A percentile compares a stretch with the other conserved stretches of the same genome.
These are phyloP conservation scores for Apotomis capreana DNA, from an alignment of 2,888 invertebrate species.

Conservation along the genomic window DNA sequence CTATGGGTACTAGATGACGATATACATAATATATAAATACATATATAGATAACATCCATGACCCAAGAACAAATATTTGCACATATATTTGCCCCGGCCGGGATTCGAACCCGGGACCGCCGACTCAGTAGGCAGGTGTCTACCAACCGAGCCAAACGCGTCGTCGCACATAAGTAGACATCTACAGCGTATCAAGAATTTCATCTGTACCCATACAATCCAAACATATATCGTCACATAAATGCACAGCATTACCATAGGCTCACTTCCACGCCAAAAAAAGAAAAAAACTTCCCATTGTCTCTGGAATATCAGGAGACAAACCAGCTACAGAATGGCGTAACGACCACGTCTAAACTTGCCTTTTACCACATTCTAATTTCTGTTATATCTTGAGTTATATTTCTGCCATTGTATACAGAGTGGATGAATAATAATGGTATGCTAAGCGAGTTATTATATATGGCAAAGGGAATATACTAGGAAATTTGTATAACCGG, in stretches of 20 bases:
- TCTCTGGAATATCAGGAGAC: slow-evolving; percentile 8
- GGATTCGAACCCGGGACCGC: too few relatives aligned
- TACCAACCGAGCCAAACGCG: too few relatives aligned
- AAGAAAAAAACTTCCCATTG: slow-evolving; percentile 20
- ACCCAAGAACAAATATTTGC: too few relatives aligned
- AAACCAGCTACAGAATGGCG: not conserved
- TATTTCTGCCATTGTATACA: slow-evolving; percentile 32
- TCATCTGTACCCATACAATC: not conserved
- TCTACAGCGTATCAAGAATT: not conserved
- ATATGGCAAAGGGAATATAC: slow-evolving; percentile 2
- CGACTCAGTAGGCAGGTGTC: too few relatives aligned
- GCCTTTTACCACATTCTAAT: not conserved
- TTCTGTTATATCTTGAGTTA: not conserved
- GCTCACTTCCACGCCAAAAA: not conserved
- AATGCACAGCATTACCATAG: slow-evolving; percentile 10
- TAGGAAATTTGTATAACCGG: not conserved
- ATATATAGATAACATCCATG: too few relatives aligned
- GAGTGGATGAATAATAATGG: slow-evolving; percentile 21
- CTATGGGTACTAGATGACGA: too few relatives aligned
- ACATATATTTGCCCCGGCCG: too few relatives aligned
- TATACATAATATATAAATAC: too few relatives aligned
- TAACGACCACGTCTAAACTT: not conserved
- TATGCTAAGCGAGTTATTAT: slow-evolving; percentile 34
- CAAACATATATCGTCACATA: slow-evolving; percentile 7
- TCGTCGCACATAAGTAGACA: not conserved